These are phyloP conservation scores for Eristalis pertinax DNA, from an alignment of 2,888 invertebrate genomes.

Conservation along the genomic window DNA sequence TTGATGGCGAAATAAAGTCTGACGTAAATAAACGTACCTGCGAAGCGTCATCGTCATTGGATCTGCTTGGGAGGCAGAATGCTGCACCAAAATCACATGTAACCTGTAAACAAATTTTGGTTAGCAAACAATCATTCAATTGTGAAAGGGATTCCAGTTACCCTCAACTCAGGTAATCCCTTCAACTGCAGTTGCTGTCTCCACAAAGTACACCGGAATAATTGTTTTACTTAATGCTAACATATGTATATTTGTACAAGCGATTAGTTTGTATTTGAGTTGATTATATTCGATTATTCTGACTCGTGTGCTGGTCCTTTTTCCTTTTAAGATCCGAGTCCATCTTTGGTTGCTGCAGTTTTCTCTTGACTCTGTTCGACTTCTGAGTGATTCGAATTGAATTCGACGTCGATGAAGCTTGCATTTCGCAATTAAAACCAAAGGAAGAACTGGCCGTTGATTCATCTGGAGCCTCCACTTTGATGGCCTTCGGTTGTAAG, in stretches of 20 bases:
- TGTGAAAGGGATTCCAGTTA: too few relatives aligned
- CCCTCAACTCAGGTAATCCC: too few relatives aligned
- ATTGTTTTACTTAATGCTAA: neutral
- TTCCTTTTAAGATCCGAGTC: slow-evolving; percentile 50
- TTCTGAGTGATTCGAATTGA: slow-evolving; percentile 14
- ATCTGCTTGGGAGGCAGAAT: too few relatives aligned
- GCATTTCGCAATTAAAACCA: slow-evolving; percentile 18
- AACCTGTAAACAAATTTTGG: too few relatives aligned
- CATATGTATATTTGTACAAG: neutral
- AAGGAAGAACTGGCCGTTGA: slow-evolving; percentile 19
- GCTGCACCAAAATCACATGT: too few relatives aligned
- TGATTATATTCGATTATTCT: slow-evolving; percentile 27
- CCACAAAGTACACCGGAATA: too few relatives aligned
- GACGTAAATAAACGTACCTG: too few relatives aligned
- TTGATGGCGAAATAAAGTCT: too few relatives aligned
- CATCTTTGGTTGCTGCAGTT: slow-evolving; percentile 22
- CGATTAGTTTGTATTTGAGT: neutral
- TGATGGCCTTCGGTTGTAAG: slow-evolving; percentile 71
- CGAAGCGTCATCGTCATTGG: too few relatives aligned
- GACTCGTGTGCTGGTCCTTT: slow-evolving; percentile 9
- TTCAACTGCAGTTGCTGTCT: too few relatives aligned
- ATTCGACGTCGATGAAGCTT: neutral
- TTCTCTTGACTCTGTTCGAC: slow-evolving; percentile 28
- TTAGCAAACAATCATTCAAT: too few relatives aligned
- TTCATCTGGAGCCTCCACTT: slow-evolving; percentile 74